Base-by-base conservation (phyloP, 2,797 vertebrate genomes). In the Danio kyathit region DNA sequence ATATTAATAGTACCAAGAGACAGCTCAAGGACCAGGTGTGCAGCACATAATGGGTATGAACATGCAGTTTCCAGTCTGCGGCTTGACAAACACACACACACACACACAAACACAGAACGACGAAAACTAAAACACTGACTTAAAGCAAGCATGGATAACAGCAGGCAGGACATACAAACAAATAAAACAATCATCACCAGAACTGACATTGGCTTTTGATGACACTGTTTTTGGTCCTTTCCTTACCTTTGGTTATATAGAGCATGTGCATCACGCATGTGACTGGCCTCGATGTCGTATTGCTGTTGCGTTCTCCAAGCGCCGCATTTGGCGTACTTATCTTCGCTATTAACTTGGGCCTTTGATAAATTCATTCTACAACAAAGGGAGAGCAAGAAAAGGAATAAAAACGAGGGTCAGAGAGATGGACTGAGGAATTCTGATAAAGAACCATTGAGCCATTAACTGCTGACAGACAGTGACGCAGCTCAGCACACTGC, bases 281-380 rank as follows among this genome's bases (percentile, higher is more conserved):
- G 93, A 90, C 91, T 93, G 91, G 92, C 91, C 87, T 95, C 94
- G 85, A 93, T 92, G 92, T 93, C 93, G 93, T 94, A 95, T 91
- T 89, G 93, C 86, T 94, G 94, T 92, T 94, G 94, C 93, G 94
- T 95, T 89, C 94, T 95, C 94, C 94, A 95, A 90, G 93, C 91
- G 89, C 92, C 91, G 82, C 94, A 94, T 94, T 95, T 95, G 93
- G 87, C 88, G 91, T 92, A 92, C 91, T 91, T 94, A 88, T 95
- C 94, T 89, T 94, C 94, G 85, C 93, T 94, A 92, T 94, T 95
- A 93, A 95, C 92, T 84, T 92, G 93, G 79, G 92, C 92, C 93
- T 95, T 95, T 91, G 94, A 94, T 94, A 95, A 92, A 93, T 95
- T 95, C 94, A 95, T 95, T 93, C 94, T 95, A 92, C 12, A 84